Percentiles rank a stretch among this genome's conserved stretches.
Conservation (phyloP, 1,140 invertebrate genomes). For the Copidosoma floridanum region DNA sequence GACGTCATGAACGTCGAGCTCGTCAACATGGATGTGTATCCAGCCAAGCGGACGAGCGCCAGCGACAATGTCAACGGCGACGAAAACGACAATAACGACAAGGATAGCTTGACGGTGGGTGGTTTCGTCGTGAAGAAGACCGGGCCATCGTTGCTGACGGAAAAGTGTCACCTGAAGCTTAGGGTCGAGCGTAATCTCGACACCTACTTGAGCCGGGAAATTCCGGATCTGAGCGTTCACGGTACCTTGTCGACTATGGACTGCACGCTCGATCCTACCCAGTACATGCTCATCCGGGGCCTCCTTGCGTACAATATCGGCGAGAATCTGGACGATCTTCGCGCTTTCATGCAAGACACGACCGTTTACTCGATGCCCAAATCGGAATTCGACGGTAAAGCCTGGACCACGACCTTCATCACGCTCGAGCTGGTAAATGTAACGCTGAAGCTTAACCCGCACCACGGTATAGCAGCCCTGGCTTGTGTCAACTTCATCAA, state of each 20-base stretch:
- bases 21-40: slow-evolving; percentile 80
- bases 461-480: slow-evolving; percentile 63
- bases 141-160: slow-evolving; percentile 68
- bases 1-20: slow-evolving; percentile 78
- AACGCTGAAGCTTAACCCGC: slow-evolving; percentile 68
- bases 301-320: slow-evolving; percentile 90
- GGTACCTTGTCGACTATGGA: slow-evolving; percentile 85
- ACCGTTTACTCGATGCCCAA: slow-evolving; percentile 31
- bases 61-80: slow-evolving; percentile 31
- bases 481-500: slow-evolving; percentile 91
- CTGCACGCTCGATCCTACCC: slow-evolving; percentile 76
- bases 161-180: slow-evolving; percentile 77
- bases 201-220: slow-evolving; percentile 62
- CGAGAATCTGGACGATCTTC: slow-evolving; percentile 75
- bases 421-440: slow-evolving; percentile 87
- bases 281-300: slow-evolving; percentile 87
- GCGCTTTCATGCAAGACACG: slow-evolving; percentile 41
- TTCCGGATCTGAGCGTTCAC: slow-evolving; percentile 83
- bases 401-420: slow-evolving; percentile 78
- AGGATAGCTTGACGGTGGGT: slow-evolving; percentile 51
- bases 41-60: slow-evolving; percentile 58
- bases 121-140: slow-evolving; percentile 59
- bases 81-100: slow-evolving; percentile 35
- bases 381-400: slow-evolving; percentile 36
- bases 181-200: slow-evolving; percentile 84